Conservation (phyloP, 2,113 vertebrate genomes). For the Oreamnos americanus region DNA sequence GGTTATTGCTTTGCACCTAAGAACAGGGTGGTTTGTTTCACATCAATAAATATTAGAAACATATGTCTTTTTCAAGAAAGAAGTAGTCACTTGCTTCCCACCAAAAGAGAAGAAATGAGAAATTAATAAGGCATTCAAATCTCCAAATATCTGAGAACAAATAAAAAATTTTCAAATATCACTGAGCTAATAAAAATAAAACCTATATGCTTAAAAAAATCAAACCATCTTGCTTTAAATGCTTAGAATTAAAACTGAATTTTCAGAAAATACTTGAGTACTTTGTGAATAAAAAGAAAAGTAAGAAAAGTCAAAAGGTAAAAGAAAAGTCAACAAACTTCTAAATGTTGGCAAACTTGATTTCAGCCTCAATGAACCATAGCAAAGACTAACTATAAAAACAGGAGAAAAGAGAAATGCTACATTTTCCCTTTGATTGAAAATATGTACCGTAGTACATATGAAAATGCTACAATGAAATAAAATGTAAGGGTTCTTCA, state of each 20-base stretch:
- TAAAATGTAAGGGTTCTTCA: background rate
- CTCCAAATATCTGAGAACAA: background rate
- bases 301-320: background rate
- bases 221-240: background rate
- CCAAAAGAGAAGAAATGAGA: background rate
- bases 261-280: background rate
- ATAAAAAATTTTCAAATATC: background rate
- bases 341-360: background rate
- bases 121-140: background rate
- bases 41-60: background rate
- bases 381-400: background rate
- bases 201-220: background rate
- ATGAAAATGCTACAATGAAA: background rate
- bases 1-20: background rate
- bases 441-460: background rate
- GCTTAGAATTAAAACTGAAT: background rate
- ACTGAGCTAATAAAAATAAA: constrained; percentile 2
- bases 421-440: background rate
- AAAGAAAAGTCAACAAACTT: background rate
- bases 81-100: background rate
- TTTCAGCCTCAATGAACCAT: background rate
- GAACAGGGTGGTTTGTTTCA: background rate
- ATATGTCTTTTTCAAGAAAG: background rate
- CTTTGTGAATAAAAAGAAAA: background rate
- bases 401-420: background rate